These are phyloP conservation scores for Drosophila watanabei DNA, from an alignment of 1,140 invertebrate species.

Conservation along the genomic window DNA sequence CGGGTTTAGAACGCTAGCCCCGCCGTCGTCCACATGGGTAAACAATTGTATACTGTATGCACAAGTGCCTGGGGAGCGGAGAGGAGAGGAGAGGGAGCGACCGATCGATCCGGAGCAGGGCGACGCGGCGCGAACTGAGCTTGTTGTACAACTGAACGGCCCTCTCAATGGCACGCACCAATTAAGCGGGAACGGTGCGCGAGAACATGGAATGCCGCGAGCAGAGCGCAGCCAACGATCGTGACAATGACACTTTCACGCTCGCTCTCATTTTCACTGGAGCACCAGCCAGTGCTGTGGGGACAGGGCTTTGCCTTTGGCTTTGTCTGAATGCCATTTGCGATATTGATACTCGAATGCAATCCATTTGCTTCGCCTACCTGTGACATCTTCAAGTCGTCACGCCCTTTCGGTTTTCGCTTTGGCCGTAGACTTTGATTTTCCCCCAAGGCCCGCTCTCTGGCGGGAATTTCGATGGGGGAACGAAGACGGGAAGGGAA, in stretches of 20 bases:
- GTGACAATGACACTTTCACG: constrained; percentile 67
- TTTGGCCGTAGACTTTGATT: constrained; percentile 5
- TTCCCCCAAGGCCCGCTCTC: constrained; percentile 1
- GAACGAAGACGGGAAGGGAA: background rate
- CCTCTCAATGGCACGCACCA: constrained; percentile 52
- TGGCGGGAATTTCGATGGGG: background rate
- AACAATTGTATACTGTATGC: constrained; percentile 42
- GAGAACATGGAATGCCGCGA: constrained; percentile 33
- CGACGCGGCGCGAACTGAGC: constrained; percentile 49
- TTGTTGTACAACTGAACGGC: constrained; percentile 48
- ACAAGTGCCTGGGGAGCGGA: constrained; percentile 39
- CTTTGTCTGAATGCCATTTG: constrained; percentile 27
- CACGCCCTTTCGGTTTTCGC: constrained; percentile 41
- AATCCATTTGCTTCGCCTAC: constrained; percentile 51
- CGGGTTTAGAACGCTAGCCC: constrained; percentile 7
- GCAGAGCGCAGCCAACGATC: constrained; percentile 25
- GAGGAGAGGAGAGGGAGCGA: background rate
- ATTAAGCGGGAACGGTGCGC: constrained; percentile 59
- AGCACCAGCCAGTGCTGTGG: no score
- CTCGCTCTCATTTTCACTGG: constrained; percentile 69
- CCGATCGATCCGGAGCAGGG: constrained; percentile 21
- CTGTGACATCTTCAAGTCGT: constrained; percentile 65
- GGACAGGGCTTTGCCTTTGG: constrained; percentile 26
- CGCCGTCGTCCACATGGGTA: constrained; percentile 46
- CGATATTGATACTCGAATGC: constrained; percentile 50